A percentile compares a stretch with the other conserved stretches of the same genome.
These are phyloP conservation scores for Pterobdella sp. DNA, from an alignment of 2,888 invertebrate genomes.

Conservation along the genomic window DNA sequence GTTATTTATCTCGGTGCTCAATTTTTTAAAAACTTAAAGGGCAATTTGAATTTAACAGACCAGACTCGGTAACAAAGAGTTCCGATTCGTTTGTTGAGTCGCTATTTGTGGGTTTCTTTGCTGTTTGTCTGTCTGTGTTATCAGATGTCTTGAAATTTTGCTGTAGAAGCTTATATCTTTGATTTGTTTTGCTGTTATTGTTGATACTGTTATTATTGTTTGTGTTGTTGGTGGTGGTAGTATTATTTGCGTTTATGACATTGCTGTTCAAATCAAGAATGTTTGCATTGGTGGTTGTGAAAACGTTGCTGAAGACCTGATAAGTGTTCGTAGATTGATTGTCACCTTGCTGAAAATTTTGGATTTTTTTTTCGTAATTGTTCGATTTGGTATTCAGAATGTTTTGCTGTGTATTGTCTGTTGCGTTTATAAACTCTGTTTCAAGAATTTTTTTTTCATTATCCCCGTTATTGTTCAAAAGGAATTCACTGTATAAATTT, in stretches of 20 bases:
- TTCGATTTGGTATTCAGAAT: background rate
- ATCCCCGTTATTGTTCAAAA: background rate
- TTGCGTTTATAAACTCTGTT: background rate
- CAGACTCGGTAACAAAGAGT: constrained; percentile 7
- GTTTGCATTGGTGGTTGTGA: background rate
- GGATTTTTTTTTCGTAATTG: background rate
- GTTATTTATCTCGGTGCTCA: too few species aligned
- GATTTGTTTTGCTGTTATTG: constrained; percentile 5
- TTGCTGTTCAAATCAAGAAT: background rate
- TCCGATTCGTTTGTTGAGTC: constrained; percentile 21
- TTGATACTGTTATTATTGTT: constrained; percentile 11
- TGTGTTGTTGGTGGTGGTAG: constrained; percentile 13
- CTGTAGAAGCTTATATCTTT: background rate
- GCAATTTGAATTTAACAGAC: too few species aligned
- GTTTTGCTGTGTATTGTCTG: background rate
- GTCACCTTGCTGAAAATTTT: background rate
- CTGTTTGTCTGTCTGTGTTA: background rate
- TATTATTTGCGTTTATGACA: constrained; percentile 13
- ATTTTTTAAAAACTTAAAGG: too few species aligned
- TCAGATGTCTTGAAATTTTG: background rate
- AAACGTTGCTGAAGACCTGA: background rate
- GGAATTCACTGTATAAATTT: too few species aligned
- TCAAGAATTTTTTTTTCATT: background rate
- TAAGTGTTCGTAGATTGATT: constrained; percentile 2
- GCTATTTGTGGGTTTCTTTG: background rate